Evolutionary conservation across 2,888 invertebrate species (phyloP).

Genomic region (Agonopterix heracliana): DNA sequence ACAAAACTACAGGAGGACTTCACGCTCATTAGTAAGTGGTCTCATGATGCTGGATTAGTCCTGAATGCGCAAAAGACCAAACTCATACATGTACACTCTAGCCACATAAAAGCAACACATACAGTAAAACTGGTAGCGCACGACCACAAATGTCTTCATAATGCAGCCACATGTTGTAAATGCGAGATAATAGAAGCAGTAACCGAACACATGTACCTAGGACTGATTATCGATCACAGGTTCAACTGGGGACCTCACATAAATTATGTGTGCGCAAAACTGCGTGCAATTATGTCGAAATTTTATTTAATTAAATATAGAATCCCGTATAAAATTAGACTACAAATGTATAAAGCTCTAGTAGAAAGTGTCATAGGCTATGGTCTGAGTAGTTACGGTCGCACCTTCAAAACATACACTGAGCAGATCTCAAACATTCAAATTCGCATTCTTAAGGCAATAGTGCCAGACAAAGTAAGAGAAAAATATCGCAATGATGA

Average conservation of each 20-base stretch:
- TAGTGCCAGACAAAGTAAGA: conserved; percentile 3
- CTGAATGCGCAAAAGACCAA: conserved; percentile 15
- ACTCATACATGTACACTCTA: conserved; percentile 6
- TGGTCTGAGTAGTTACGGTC: conserved; percentile 4
- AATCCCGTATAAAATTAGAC: neutral
- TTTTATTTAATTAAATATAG: conserved; percentile 1
- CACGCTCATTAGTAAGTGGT: conserved; percentile 16
- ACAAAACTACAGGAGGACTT: conserved; percentile 8
- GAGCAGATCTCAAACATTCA: conserved; percentile 1
- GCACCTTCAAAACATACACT: conserved; percentile 1
- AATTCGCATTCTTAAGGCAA: neutral
- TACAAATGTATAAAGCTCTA: neutral
- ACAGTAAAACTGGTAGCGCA: conserved; percentile 1
- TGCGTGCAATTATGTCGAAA: conserved; percentile 1
- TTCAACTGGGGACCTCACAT: conserved; percentile 1
- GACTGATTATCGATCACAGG: neutral
- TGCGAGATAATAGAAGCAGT: neutral
- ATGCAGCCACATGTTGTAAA: neutral
- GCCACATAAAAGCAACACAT: neutral
- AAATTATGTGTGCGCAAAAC: neutral
- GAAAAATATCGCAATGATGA: too few relatives aligned
- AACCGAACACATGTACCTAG: neutral
- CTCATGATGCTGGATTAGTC: conserved; percentile 16
- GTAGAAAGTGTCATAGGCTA: conserved; percentile 2
- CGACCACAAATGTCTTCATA: conserved; percentile 7